Conservation (phyloP, 2,888 invertebrate species). For the Copidosoma aretas region DNA sequence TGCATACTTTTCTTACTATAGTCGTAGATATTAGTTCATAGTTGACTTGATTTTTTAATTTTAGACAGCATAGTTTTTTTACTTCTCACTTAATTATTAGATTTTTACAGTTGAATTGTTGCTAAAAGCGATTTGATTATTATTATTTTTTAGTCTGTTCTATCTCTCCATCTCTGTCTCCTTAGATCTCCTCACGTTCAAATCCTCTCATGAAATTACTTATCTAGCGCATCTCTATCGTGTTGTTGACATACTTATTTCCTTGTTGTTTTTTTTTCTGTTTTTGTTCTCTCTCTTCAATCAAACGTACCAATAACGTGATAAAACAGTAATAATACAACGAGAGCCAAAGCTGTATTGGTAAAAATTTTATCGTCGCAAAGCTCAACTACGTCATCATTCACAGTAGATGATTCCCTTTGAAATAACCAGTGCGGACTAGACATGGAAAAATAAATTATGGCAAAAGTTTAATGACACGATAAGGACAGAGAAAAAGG, state of each 20-base stretch:
- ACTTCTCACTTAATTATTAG: slow-evolving; percentile 21
- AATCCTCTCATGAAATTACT: slow-evolving; percentile 3
- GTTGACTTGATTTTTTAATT: slow-evolving; percentile 22
- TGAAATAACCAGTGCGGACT: not conserved
- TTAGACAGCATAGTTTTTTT: slow-evolving; percentile 22
- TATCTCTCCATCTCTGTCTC: slow-evolving; percentile 2
- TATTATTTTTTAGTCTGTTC: slow-evolving; percentile 14
- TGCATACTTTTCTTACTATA: slow-evolving; percentile 29
- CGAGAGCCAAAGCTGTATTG: not conserved
- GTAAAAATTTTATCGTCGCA: slow-evolving; percentile 3
- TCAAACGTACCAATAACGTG: not conserved
- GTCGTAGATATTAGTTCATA: slow-evolving; percentile 27
- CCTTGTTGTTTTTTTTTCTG: not conserved
- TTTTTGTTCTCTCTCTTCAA: not conserved
- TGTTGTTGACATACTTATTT: no score
- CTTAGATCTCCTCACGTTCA: slow-evolving; percentile 6
- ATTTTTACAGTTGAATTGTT: not conserved
- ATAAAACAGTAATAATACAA: not conserved
- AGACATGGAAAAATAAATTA: not conserved
- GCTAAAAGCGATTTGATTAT: slow-evolving; percentile 17
- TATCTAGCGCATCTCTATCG: slow-evolving; percentile 5
- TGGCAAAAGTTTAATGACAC: not conserved
- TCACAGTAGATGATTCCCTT: not conserved
- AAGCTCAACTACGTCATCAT: slow-evolving; percentile 1
- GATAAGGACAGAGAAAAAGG: no score